Conservation (phyloP, 2,113 vertebrate species). For the Xiphias gladius region DNA sequence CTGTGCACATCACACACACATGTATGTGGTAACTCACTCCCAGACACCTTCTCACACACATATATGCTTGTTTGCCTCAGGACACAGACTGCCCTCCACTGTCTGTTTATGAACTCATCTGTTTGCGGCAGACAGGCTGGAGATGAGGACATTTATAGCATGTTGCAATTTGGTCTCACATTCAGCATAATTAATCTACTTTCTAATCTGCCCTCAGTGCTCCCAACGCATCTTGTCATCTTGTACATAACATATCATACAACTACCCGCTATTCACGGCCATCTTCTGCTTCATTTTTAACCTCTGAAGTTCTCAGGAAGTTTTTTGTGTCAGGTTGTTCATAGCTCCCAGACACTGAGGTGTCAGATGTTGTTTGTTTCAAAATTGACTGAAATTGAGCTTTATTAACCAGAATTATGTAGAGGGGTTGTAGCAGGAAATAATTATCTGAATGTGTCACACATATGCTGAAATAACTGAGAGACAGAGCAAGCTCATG, state of each 20-base stretch:
- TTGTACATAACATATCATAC: slow-evolving; percentile 50
- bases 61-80: slow-evolving; percentile 48
- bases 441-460: slow-evolving; percentile 24
- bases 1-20: neutral
- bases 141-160: slow-evolving; percentile 66
- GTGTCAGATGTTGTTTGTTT: slow-evolving; percentile 28
- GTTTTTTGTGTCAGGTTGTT: neutral
- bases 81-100: slow-evolving; percentile 57
- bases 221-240: slow-evolving; percentile 53
- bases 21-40: slow-evolving; percentile 18
- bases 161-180: slow-evolving; percentile 48
- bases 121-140: slow-evolving; percentile 67
- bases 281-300: slow-evolving; percentile 50
- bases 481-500: neutral
- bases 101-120: slow-evolving; percentile 78
- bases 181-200: slow-evolving; percentile 70
- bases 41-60: slow-evolving; percentile 9
- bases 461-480: slow-evolving; percentile 4
- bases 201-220: slow-evolving; percentile 67
- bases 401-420: slow-evolving; percentile 12
- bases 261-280: slow-evolving; percentile 24
- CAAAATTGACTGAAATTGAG: slow-evolving; percentile 22
- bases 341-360: neutral
- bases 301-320: slow-evolving; percentile 27
- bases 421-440: neutral